Base-by-base conservation (phyloP, 2,888 invertebrate genomes). In the Luperina testacea region DNA sequence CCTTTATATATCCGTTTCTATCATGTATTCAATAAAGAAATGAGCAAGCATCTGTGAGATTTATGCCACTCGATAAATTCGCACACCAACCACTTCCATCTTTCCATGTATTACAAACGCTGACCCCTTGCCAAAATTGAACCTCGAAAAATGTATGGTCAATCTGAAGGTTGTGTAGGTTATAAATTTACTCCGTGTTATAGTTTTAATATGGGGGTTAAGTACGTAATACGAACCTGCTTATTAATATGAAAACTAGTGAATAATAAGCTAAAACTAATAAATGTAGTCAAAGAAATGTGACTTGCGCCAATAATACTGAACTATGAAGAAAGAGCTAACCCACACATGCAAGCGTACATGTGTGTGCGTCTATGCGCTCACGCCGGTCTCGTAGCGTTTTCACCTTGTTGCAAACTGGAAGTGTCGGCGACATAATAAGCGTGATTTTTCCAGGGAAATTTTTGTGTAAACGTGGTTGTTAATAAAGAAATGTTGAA, bases 321-420 rank as follows among this genome's bases (percentile, higher is more conserved):
- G 48, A 75, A 77, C 61, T 76, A 69, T 83, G 75, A 80, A 80
- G 88, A 82, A 88, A 88, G 73, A 89, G 51, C 59, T 69, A 32
- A 72, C 57, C 20, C 48, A 70, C 53, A 68, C 45, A 59, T 7
- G 27, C 1, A 0, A n/a, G 15, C 51, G 0, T 32, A 13, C 38
- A 15, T n/a, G 9, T 24, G n/a, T 76, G 77, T 78, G 77, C 70
- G 72, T 42, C 13, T 27, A 32, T 77, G 81, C 75, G 80, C 75
- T 45, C 9, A 67, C 85, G 61, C 45, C 38, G 61, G 61, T 73
- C 73, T 84, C 82, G 86, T 81, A 75, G 72, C 80, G 90, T 90
- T 91, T 90, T 92, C 91, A 78, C 63, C 73, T 78, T 81, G 72
- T 82, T 75, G 78, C 78, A 84, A 88, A 89, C 90, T 91, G 84